Conservation (phyloP, 2,888 invertebrate species). For the Mythimna pallens region DNA sequence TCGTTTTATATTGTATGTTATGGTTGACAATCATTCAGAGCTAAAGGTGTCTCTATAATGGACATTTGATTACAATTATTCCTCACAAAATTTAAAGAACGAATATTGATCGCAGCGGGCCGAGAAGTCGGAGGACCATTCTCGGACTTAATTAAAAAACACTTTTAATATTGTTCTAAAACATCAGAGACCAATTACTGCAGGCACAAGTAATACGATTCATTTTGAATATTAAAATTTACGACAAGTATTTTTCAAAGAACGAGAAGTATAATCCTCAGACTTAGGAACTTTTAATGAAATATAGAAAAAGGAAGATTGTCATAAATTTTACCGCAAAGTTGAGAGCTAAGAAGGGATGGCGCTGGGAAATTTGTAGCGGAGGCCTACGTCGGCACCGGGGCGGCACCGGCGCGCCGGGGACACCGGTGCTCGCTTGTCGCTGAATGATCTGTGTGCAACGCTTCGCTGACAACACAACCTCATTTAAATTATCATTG, state of each 20-base stretch:
- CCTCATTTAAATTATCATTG: conserved; percentile 45
- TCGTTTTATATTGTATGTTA: conserved; percentile 17
- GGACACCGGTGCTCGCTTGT: conserved; percentile 33
- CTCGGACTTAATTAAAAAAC: conserved; percentile 59
- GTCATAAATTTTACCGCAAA: conserved; percentile 73
- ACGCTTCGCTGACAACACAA: conserved; percentile 39
- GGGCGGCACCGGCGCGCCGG: conserved; percentile 12
- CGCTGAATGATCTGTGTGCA: conserved; percentile 57
- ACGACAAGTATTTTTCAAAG: conserved; percentile 70
- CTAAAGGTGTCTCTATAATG: conserved; percentile 2
- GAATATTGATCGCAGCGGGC: conserved; percentile 26
- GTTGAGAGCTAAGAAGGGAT: conserved; percentile 63
- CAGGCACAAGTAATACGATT: conserved; percentile 60
- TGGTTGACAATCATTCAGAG: conserved; percentile 5
- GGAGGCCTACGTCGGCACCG: conserved; percentile 43
- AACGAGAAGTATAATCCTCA: conserved; percentile 72
- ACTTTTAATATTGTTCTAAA: conserved; percentile 60
- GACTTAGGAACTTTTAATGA: conserved; percentile 77
- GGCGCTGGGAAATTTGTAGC: conserved; percentile 59
- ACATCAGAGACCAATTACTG: conserved; percentile 62
- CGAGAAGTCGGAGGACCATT: conserved; percentile 27
- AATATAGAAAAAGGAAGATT: conserved; percentile 74
- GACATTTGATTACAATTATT: conserved; percentile 39
- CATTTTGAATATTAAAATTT: conserved; percentile 67
- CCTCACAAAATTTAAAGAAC: conserved; percentile 33